Percentiles rank a stretch among this genome's conserved stretches.
phyloP scores from a whole-genome alignment of 2,888 invertebrate species.

The Syrista parreyssii region DNA sequence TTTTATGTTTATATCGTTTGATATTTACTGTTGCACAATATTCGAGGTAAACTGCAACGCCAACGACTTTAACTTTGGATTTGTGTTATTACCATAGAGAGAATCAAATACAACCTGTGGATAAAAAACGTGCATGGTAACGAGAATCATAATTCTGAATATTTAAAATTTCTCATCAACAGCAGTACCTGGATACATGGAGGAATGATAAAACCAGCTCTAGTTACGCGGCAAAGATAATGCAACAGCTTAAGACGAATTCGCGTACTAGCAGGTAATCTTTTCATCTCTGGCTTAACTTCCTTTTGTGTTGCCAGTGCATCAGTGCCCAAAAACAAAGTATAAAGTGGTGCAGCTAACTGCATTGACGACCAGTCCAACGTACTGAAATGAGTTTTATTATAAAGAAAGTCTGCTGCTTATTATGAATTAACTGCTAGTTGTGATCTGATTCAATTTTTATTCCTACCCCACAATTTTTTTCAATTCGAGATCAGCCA shows the following conservation, averaged over 20 bases:
- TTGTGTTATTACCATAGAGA: constrained; percentile 85
- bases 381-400: constrained; percentile 68
- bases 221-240: constrained; percentile 80
- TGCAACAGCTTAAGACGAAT: constrained; percentile 87
- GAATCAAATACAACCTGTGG: constrained; percentile 85
- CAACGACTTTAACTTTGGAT: constrained; percentile 82
- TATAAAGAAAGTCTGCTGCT: not conserved
- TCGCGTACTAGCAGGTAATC: constrained; percentile 83
- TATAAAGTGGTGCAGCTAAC: constrained; percentile 81
- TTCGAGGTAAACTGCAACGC: constrained; percentile 86
- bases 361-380: constrained; percentile 82
- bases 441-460: not conserved
- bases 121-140: not conserved
- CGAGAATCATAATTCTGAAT: not conserved
- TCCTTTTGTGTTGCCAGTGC: constrained; percentile 67
- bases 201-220: constrained; percentile 79
- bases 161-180: not conserved
- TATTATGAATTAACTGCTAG: constrained; percentile 2
- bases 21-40: constrained; percentile 81
- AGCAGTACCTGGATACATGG: constrained; percentile 80
- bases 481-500: constrained; percentile 86
- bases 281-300: constrained; percentile 74
- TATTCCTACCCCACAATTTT: constrained; percentile 75
- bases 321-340: constrained; percentile 81
- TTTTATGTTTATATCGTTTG: constrained; percentile 8